Percentiles rank a stretch among this genome's conserved stretches.
Conservation (phyloP, 2,888 invertebrate genomes). For the Lasioglossum zephyrum region DNA sequence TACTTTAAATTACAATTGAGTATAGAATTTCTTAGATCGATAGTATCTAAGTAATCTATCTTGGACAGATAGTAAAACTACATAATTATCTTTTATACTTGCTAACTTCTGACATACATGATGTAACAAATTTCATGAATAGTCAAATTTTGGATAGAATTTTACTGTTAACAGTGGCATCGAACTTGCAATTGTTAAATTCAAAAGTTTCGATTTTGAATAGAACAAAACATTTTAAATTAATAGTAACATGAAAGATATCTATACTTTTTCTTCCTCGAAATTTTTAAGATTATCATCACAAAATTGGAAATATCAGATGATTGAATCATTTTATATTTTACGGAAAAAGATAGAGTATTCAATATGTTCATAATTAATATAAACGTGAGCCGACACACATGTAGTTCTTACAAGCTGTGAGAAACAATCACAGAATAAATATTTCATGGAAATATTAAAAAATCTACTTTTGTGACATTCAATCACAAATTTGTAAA, state of each 20-base stretch:
- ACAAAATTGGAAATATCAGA: background rate
- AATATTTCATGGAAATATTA: background rate
- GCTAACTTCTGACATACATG: background rate
- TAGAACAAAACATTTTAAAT: background rate
- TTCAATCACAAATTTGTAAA: background rate
- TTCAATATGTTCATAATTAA: constrained; percentile 6
- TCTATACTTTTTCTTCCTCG: background rate
- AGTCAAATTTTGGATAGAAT: background rate
- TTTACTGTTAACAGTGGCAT: background rate
- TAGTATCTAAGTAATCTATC: too few species aligned
- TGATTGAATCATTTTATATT: background rate
- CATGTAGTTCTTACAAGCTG: background rate
- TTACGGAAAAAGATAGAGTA: background rate
- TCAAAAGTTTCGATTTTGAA: background rate
- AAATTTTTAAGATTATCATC: background rate
- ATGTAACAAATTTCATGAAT: background rate
- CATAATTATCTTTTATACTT: background rate
- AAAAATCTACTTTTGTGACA: background rate
- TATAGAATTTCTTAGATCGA: background rate
- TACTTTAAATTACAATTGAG: background rate
- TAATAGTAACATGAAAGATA: background rate
- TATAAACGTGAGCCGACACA: background rate
- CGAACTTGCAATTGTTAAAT: background rate
- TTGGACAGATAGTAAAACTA: background rate
- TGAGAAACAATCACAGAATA: background rate